A percentile compares a stretch with the other conserved stretches of the same genome.
Evolutionary conservation across 2,888 invertebrate genomes (phyloP).

Genomic region (Caenorhabditis zanzibari): DNA sequence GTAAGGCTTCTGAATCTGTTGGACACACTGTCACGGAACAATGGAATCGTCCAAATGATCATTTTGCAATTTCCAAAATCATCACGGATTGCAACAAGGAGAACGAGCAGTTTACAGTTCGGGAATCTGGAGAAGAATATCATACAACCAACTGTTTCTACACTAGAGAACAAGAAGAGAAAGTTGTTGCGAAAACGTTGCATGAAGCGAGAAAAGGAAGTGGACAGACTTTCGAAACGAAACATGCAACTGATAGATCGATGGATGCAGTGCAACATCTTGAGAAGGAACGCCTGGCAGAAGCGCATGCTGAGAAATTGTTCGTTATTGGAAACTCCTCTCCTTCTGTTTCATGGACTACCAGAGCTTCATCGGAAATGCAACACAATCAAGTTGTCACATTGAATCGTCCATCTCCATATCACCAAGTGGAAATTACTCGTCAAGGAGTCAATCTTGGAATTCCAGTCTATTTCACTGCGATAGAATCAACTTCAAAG

Average conservation of each 20-base stretch:
- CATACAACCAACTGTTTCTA: slow-evolving; percentile 78
- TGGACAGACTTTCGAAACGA: slow-evolving; percentile 58
- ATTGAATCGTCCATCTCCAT: slow-evolving; percentile 42
- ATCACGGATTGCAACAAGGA: slow-evolving; percentile 65
- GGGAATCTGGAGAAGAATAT: slow-evolving; percentile 71
- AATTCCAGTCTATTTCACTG: slow-evolving; percentile 57
- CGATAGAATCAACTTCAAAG: slow-evolving; percentile 69
- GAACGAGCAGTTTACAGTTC: slow-evolving; percentile 59
- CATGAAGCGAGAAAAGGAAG: slow-evolving; percentile 75
- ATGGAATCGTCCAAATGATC: slow-evolving; percentile 53
- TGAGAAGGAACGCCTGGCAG: slow-evolving; percentile 67
- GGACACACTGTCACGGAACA: slow-evolving; percentile 57
- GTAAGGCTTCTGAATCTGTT: slow-evolving; percentile 50
- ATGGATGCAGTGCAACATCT: slow-evolving; percentile 55
- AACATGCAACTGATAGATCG: slow-evolving; percentile 57
- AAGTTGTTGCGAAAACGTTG: slow-evolving; percentile 57
- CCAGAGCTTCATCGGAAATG: slow-evolving; percentile 50
- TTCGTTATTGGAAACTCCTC: slow-evolving; percentile 67
- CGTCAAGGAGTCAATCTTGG: slow-evolving; percentile 68
- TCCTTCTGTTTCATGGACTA: slow-evolving; percentile 33
- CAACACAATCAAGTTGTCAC: slow-evolving; percentile 50
- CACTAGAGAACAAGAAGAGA: slow-evolving; percentile 61
- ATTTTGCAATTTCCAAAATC: slow-evolving; percentile 56
- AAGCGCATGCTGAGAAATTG: slow-evolving; percentile 65
- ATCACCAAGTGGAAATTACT: slow-evolving; percentile 49